Percentiles rank a stretch among this genome's conserved stretches.
These are phyloP conservation scores for Orycteropus afer DNA, from an alignment of 2,113 vertebrate species.

Conservation along the genomic window DNA sequence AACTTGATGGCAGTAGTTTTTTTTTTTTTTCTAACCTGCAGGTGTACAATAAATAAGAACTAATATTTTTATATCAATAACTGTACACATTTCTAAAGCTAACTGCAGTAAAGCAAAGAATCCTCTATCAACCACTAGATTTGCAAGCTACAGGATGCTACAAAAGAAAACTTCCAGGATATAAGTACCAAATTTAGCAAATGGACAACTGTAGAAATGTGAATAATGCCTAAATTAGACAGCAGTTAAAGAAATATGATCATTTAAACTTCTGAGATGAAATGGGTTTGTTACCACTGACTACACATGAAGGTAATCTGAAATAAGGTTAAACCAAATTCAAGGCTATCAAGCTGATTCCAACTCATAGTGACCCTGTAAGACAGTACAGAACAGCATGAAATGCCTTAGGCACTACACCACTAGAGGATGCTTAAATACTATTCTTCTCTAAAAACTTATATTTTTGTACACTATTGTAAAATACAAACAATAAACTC, in stretches of 20 bases:
- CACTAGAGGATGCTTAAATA: background rate
- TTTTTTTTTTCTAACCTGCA: background rate
- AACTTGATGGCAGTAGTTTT: too few species aligned
- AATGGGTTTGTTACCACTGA: background rate
- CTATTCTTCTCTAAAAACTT: background rate
- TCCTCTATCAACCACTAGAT: background rate
- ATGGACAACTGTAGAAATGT: background rate
- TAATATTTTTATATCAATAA: background rate
- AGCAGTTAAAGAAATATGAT: background rate
- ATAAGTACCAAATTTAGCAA: background rate
- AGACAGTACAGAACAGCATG: too few species aligned
- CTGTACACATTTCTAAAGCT: background rate
- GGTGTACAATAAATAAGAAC: background rate
- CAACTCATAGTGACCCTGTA: too few species aligned
- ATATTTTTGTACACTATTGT: background rate
- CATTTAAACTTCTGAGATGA: background rate
- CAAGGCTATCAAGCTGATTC: too few species aligned
- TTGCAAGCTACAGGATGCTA: background rate
- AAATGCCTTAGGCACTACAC: too few species aligned
- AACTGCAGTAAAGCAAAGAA: background rate
- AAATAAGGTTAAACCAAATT: background rate
- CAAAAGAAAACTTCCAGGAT: background rate
- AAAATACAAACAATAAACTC: background rate
- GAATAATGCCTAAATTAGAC: background rate
- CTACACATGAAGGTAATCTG: background rate